Conservation (phyloP, 2,113 vertebrate genomes). For the Ceyx margarethae region DNA sequence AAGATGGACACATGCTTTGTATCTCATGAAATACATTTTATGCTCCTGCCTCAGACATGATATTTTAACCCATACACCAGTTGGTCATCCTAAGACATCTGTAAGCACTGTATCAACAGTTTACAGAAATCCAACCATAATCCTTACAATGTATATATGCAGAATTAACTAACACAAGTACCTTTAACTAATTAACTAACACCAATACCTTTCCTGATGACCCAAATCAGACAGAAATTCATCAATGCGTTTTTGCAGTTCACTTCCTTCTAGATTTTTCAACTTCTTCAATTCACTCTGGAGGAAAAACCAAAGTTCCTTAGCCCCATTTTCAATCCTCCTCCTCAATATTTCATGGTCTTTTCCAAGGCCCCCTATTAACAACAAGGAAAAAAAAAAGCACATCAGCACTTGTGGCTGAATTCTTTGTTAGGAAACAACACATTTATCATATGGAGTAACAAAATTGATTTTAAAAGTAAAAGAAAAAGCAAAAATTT, state of each 20-base stretch:
- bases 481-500: background rate
- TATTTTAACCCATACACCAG: background rate
- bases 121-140: background rate
- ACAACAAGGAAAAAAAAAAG: background rate
- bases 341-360: slow-evolving; percentile 92
- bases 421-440: background rate
- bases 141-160: background rate
- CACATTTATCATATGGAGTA: background rate
- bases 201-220: slow-evolving; percentile 90
- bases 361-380: slow-evolving; percentile 82
- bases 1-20: background rate
- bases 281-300: slow-evolving; percentile 95
- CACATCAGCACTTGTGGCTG: background rate
- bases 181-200: slow-evolving; percentile 74
- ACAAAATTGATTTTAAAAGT: background rate
- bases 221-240: slow-evolving; percentile 92
- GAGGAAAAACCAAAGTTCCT: slow-evolving; percentile 98
- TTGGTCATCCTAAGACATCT: background rate
- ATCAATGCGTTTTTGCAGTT: slow-evolving; percentile 86
- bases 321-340: slow-evolving; percentile 92
- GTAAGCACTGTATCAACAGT: background rate
- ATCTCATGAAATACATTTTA: background rate
- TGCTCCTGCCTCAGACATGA: background rate
- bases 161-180: slow-evolving; percentile 50
- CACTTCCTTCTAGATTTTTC: slow-evolving; percentile 81